phyloP scores from a whole-genome alignment of 1,140 invertebrate genomes.

The Sipha flava region DNA sequence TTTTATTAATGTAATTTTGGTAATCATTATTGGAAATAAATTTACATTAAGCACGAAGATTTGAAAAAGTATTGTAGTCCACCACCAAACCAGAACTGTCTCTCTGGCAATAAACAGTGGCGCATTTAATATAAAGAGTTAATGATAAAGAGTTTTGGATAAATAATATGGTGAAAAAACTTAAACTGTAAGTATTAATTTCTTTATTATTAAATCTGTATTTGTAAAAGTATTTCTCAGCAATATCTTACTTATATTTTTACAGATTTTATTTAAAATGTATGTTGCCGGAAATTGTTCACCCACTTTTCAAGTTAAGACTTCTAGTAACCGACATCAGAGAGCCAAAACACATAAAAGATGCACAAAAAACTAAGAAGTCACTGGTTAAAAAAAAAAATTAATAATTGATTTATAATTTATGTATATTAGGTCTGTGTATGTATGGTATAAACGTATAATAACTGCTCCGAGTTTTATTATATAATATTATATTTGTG shows the following conservation, averaged over 20 bases:
- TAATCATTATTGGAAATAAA: not conserved
- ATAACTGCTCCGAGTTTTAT: too few relatives aligned
- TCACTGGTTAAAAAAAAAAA: too few relatives aligned
- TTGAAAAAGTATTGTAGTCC: not conserved
- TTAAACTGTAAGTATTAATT: not conserved
- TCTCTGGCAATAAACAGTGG: too few relatives aligned
- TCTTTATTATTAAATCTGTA: too few relatives aligned
- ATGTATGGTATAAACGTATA: too few relatives aligned
- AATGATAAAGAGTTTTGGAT: not conserved
- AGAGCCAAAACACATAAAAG: too few relatives aligned
- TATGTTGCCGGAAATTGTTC: not conserved
- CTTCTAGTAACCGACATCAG: not conserved
- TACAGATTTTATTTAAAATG: not conserved
- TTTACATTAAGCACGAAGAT: not conserved
- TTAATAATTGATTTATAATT: too few relatives aligned
- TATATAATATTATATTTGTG: too few relatives aligned
- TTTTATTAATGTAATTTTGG: not conserved
- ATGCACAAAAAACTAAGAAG: too few relatives aligned
- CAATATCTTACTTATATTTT: not conserved
- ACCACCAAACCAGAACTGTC: not conserved
- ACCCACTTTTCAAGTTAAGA: not conserved
- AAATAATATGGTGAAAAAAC: not conserved
- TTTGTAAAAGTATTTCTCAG: not conserved
- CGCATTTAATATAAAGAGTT: too few relatives aligned
- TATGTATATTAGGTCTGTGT: too few relatives aligned